phyloP scores from a whole-genome alignment of 2,888 invertebrate genomes.

The Emmelina monodactyla region DNA sequence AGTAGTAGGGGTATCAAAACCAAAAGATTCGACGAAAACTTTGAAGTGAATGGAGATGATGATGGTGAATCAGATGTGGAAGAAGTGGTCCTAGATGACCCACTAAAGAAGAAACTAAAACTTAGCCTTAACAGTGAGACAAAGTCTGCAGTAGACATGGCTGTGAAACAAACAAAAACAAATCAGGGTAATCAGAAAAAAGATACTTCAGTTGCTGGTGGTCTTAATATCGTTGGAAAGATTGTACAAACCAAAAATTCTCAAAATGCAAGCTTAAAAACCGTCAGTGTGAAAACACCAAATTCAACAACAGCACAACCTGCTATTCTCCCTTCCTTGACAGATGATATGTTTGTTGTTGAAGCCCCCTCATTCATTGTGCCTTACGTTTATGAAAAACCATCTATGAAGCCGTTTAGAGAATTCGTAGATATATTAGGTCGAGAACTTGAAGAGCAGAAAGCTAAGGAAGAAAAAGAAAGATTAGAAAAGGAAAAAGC shows the following conservation, averaged over 20 bases:
- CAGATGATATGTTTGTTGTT: conserved; percentile 92
- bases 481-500: conserved; percentile 31
- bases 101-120: conserved; percentile 37
- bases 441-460: conserved; percentile 69
- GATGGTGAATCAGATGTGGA: conserved; percentile 72
- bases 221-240: conserved; percentile 74
- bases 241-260: conserved; percentile 47
- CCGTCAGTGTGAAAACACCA: conserved; percentile 29
- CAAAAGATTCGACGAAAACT: conserved; percentile 61
- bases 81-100: conserved; percentile 68
- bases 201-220: conserved; percentile 81
- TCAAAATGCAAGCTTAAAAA: conserved; percentile 41
- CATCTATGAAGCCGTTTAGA: conserved; percentile 79
- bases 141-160: conserved; percentile 74
- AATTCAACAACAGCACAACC: conserved; percentile 52
- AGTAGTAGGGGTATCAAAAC: conserved; percentile 55
- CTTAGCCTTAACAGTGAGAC: conserved; percentile 75
- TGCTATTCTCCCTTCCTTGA: conserved; percentile 80
- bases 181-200: conserved; percentile 57
- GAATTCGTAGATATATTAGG: conserved; percentile 73
- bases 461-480: conserved; percentile 61
- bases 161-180: conserved; percentile 56
- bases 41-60: conserved; percentile 60
- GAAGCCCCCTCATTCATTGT: conserved; percentile 94
- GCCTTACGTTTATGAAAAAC: conserved; percentile 92